Evolutionary conservation across 1,140 invertebrate species (phyloP).

Genomic region (Drosophila nikananu): DNA sequence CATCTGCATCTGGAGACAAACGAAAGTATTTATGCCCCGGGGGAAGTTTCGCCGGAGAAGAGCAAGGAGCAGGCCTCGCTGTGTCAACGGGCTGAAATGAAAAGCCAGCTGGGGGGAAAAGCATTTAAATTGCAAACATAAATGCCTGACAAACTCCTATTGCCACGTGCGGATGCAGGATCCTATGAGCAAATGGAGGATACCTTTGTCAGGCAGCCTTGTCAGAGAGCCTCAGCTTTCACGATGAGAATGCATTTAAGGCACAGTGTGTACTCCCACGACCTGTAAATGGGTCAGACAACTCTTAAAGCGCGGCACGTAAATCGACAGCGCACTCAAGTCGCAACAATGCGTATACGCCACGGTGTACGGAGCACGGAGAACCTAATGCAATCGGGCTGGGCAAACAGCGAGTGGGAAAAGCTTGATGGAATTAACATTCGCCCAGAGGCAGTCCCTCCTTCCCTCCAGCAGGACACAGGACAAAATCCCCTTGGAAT

Average conservation of each 20-base stretch:
- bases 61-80: slow-evolving; percentile 8
- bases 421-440: slow-evolving; percentile 70
- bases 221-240: slow-evolving; percentile 37
- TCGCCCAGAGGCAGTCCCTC: slow-evolving; percentile 32
- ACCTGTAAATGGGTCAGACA: slow-evolving; percentile 68
- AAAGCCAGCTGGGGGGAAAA: slow-evolving; percentile 25
- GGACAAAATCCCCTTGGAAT: slow-evolving; percentile 6
- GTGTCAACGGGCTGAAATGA: slow-evolving; percentile 41
- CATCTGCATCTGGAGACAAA: slow-evolving; percentile 20
- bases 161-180: slow-evolving; percentile 9
- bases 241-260: slow-evolving; percentile 67
- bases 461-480: background rate
- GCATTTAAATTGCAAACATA: slow-evolving; percentile 51
- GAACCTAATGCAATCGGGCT: slow-evolving; percentile 68
- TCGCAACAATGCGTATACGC: slow-evolving; percentile 79
- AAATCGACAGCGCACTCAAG: slow-evolving; percentile 25
- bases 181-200: slow-evolving; percentile 13
- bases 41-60: slow-evolving; percentile 11
- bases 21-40: slow-evolving; percentile 46
- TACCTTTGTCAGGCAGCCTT: slow-evolving; percentile 16
- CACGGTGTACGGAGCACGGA: slow-evolving; percentile 51
- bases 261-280: slow-evolving; percentile 17
- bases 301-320: slow-evolving; percentile 67
- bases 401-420: slow-evolving; percentile 39
- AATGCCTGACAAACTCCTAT: slow-evolving; percentile 33